phyloP scores from a whole-genome alignment of 2,797 vertebrate genomes.

The Rhodeus uyekii region DNA sequence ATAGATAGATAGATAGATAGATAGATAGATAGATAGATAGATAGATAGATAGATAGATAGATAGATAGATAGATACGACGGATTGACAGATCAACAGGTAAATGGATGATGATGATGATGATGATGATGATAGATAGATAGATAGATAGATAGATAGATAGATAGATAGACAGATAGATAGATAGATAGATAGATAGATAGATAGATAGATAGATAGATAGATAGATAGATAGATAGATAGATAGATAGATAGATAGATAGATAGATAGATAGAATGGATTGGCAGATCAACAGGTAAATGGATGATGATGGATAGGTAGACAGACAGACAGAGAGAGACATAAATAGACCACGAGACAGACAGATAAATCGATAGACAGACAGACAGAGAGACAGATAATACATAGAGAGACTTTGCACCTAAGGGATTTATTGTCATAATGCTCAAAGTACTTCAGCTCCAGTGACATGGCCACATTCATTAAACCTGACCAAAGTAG shows the following conservation, averaged over 20 bases:
- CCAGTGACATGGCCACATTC: background rate
- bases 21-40: background rate
- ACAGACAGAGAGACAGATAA: too few species aligned
- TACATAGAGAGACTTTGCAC: too few species aligned
- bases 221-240: background rate
- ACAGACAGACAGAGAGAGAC: accelerated
- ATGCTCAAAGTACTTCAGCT: background rate
- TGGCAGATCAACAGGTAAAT: too few species aligned
- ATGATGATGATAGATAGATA: too few species aligned
- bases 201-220: background rate
- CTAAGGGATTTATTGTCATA: too few species aligned
- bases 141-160: too few species aligned
- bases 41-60: background rate
- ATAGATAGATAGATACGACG: background rate
- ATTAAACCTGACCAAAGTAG: background rate
- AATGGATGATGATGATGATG: too few species aligned
- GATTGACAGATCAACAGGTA: too few species aligned
- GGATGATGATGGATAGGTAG: too few species aligned
- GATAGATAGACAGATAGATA: too few species aligned
- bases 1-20: background rate
- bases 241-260: background rate
- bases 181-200: background rate
- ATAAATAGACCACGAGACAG: accelerated
- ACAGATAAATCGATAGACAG: too few species aligned
- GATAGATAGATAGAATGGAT: background rate